Conservation (phyloP, 2,888 invertebrate species). For the Lasioglossum leucozonium region DNA sequence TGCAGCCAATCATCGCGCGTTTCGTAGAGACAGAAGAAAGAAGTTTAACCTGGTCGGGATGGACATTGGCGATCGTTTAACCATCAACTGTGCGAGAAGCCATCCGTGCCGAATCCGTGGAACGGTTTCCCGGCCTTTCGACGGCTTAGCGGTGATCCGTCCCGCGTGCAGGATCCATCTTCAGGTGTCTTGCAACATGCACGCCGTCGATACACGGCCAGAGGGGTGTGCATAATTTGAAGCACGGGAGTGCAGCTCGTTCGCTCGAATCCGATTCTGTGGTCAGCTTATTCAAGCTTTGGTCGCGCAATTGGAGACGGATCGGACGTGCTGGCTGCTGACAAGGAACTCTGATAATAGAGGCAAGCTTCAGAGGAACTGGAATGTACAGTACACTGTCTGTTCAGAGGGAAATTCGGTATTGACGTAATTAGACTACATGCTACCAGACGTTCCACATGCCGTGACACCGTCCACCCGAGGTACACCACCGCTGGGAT, state of each 20-base stretch:
- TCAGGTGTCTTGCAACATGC: slow-evolving; percentile 47
- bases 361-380: slow-evolving; percentile 59
- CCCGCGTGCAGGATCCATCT: slow-evolving; percentile 27
- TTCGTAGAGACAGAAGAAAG: neutral
- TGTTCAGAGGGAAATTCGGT: slow-evolving; percentile 67
- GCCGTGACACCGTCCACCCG: slow-evolving; percentile 55
- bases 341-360: slow-evolving; percentile 74
- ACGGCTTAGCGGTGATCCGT: slow-evolving; percentile 11
- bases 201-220: slow-evolving; percentile 44
- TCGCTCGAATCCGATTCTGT: slow-evolving; percentile 64
- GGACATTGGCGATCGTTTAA: neutral
- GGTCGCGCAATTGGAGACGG: slow-evolving; percentile 65
- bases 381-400: slow-evolving; percentile 56
- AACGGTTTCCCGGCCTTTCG: slow-evolving; percentile 8
- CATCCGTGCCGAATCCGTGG: neutral
- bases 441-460: slow-evolving; percentile 61
- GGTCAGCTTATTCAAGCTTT: slow-evolving; percentile 70
- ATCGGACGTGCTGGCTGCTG: slow-evolving; percentile 68
- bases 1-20: neutral
- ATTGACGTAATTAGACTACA: slow-evolving; percentile 72
- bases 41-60: neutral
- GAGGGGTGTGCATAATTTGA: slow-evolving; percentile 64
- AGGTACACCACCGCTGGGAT: slow-evolving; percentile 51
- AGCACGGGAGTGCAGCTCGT: slow-evolving; percentile 20
- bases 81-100: neutral